Evolutionary conservation across 1,140 invertebrate species (phyloP), one percentile per base, ranked within the genome.

Genomic region (Pachypeltis micranthus): DNA sequence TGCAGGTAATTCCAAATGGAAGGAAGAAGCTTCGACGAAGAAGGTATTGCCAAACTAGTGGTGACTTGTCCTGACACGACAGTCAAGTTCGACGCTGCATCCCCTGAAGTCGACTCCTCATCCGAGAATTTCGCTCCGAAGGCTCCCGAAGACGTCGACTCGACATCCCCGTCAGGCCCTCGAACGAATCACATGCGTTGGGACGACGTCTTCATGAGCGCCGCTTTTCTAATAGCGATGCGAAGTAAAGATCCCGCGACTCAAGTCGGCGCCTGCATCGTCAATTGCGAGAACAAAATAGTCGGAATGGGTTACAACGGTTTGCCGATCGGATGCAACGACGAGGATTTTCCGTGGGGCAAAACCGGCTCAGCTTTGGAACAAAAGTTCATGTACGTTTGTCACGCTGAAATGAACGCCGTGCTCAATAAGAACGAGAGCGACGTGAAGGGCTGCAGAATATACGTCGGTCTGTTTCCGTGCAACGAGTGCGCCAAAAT

Each of bases 401-500:
- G 93, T 67, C 95, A 98, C 78, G 95, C 96, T 28, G 96, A 98
- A 79, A 80, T 96, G 74, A 98, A 98, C 80, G 94, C 96, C 12
- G 91, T 98, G 64, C 68, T 97, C 1, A 98, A 98, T 72, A 93
- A 88, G 73, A 96, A 93, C 72, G 78, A 80, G 1, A 76, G 80
- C 0, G 82, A 88, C 77, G 74, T 95, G 0, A 83, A 84, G 68
- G 80, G 84, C 65, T 94, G 91, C 70, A 83, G 79, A 0, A 83
- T 98, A 0, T 98, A 94, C 74, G 88, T 92, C 0, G 85, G 82
- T 0, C 73, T 93, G 4, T 97, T 96, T 74, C 94, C 94, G 0
- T 97, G 95, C 71, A 96, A 96, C 72, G 92, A 96, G 75, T 98
- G 95, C 80, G 90, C 94, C 0, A 97, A 98, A 77, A 75, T 95